Base-by-base conservation (phyloP, 1,140 invertebrate genomes). In the Metopolophium dirhodum region DNA sequence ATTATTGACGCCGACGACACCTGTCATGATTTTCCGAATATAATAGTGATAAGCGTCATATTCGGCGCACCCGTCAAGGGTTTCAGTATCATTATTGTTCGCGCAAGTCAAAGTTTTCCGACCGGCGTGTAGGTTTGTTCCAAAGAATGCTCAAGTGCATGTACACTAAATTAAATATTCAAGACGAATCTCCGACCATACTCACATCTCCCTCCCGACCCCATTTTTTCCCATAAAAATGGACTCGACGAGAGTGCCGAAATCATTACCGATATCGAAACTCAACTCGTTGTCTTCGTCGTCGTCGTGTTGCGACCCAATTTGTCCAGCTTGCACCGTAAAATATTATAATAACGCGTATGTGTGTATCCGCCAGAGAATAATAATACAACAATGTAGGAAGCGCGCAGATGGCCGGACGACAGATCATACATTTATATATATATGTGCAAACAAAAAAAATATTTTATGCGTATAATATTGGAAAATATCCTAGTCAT, bases 261-360 rank as follows among this genome's bases (percentile, higher is more conserved):
- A 37, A 87, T 87, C 87, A 35, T 89, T 51, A 54, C 47, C 88
- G 88, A 89, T 89, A 89, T 89, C 57, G 49, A 89, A 57, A 89
- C 35, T 22, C 88, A 37, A 89, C 88, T 89, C 51, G 49, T n/a
- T n/a, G n/a, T n/a, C 37, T 35, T 37, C 23, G 22, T 54, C 87
- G 22, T 54, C 87, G 49, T 41, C 30, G 30, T 68, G 14, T 68
- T 68, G n/a, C 61, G 11, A 0, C 14, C 88, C 88, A 57, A 89
- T 89, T 30, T 89, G 51, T 89, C 51, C 88, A 14, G 49, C 61
- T 68, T n/a, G 61, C 30, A 11, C 57, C 30, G 61, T n/a, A n/a
- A n/a, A 68, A 68, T 68, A n/a, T n/a, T 68, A 68, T n/a, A 68
- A 68, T 68, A n/a, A 68, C 61, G 61, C 88, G 47, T 35, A 51